These are phyloP conservation scores for Arrhopalites spinosus DNA, from an alignment of 2,888 invertebrate species.

Conservation along the genomic window DNA sequence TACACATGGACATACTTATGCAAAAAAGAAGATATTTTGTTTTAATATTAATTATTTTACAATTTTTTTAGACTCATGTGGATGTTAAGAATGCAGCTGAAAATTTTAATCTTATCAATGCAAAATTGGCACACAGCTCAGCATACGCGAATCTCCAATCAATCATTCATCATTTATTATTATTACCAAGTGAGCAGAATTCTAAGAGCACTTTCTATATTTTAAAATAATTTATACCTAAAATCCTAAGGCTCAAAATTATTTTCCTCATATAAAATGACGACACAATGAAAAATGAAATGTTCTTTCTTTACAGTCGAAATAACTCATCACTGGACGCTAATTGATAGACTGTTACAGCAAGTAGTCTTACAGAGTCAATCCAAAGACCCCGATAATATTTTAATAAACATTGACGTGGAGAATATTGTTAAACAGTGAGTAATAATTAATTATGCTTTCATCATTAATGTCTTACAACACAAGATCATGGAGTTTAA, in stretches of 20 bases:
- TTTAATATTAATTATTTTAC: slow-evolving; percentile 21
- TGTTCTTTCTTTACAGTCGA: slow-evolving; percentile 20
- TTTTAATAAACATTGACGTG: slow-evolving; percentile 86
- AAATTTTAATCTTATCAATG: slow-evolving; percentile 87
- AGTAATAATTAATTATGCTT: no score
- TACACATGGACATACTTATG: no score
- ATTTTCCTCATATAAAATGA: not conserved
- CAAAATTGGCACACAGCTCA: slow-evolving; percentile 86
- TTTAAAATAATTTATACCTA: not conserved
- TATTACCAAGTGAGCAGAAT: slow-evolving; percentile 73
- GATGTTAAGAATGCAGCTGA: slow-evolving; percentile 90
- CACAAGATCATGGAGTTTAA: no score
- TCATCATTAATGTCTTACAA: no score
- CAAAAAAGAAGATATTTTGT: not conserved
- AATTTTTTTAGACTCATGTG: slow-evolving; percentile 71
- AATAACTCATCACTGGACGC: slow-evolving; percentile 69
- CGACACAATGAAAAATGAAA: not conserved
- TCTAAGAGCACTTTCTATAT: not conserved
- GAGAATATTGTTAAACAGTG: slow-evolving; percentile 82
- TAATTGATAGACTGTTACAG: slow-evolving; percentile 92
- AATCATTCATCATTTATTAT: slow-evolving; percentile 82
- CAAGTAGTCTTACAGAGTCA: slow-evolving; percentile 81
- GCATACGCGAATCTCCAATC: slow-evolving; percentile 93
- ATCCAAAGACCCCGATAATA: slow-evolving; percentile 60
- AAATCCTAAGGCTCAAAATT: not conserved